Percentiles rank a stretch among this genome's conserved stretches.
Evolutionary conservation across 2,113 vertebrate genomes (phyloP).

Genomic region (Panthera tigris): DNA sequence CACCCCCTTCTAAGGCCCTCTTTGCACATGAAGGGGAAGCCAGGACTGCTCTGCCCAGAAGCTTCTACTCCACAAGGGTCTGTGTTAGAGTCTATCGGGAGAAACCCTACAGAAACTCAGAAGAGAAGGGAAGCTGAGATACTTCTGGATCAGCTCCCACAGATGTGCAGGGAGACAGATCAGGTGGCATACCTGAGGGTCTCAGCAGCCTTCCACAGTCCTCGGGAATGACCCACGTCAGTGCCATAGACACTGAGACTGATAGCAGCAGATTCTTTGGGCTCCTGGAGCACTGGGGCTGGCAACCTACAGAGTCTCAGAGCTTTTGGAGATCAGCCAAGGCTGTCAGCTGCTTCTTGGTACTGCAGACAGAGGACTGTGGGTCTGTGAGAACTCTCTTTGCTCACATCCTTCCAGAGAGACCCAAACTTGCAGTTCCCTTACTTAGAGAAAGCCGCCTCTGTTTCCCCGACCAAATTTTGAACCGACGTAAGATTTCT

Average conservation of each 20-base stretch:
- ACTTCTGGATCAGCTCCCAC: background rate
- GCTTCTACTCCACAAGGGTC: rapidly evolving
- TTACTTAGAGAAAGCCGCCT: background rate
- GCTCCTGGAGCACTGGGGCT: background rate
- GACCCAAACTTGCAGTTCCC: background rate
- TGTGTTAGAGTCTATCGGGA: rapidly evolving
- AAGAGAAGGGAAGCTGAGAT: background rate
- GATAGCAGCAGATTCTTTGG: background rate
- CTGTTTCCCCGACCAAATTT: background rate
- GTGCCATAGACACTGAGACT: rapidly evolving
- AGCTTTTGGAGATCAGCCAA: background rate
- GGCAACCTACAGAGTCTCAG: background rate
- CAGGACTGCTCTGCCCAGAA: too few relatives aligned
- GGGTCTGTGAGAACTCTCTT: background rate
- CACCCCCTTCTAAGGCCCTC: background rate
- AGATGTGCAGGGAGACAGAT: background rate
- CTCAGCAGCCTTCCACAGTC: background rate
- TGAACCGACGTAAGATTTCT: background rate
- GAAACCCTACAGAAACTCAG: rapidly evolving
- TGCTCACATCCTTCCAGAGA: background rate
- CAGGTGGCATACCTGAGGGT: background rate
- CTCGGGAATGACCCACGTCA: background rate
- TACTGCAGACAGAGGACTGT: background rate
- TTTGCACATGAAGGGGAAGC: background rate
- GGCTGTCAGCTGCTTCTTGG: background rate